A percentile compares a stretch with the other conserved stretches of the same genome.
Evolutionary conservation across 2,888 invertebrate genomes (phyloP).

Genomic region (Autographa gamma): DNA sequence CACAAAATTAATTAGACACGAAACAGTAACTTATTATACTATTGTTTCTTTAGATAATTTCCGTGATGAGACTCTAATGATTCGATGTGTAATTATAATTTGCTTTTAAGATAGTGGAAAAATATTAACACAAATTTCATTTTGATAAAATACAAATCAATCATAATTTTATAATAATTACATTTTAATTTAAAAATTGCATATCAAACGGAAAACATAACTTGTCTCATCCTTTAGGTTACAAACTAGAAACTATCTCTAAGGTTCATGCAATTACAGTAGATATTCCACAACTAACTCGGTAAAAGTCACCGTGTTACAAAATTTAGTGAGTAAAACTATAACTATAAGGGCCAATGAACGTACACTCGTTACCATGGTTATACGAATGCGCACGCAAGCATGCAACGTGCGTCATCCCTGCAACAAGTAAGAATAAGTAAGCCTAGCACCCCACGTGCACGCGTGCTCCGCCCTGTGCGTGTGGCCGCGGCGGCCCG

Average conservation of each 20-base stretch:
- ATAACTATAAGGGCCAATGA: conserved; percentile 68
- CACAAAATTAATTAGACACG: conserved; percentile 27
- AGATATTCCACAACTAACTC: conserved; percentile 67
- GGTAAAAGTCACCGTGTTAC: conserved; percentile 60
- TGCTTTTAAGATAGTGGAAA: conserved; percentile 20
- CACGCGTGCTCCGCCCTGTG: conserved; percentile 38
- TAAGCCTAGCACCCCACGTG: conserved; percentile 68
- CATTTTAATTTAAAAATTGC: conserved; percentile 39
- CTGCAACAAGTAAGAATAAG: conserved; percentile 62
- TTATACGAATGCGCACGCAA: conserved; percentile 66
- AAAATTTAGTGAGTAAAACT: conserved; percentile 64
- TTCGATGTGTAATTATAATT: conserved; percentile 50
- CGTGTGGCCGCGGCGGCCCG: conserved; percentile 45
- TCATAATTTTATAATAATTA: conserved; percentile 43
- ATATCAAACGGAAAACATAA: conserved; percentile 52
- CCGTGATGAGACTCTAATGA: conserved; percentile 53
- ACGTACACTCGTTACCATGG: conserved; percentile 63
- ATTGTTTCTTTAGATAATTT: conserved; percentile 34
- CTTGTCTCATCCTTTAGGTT: conserved; percentile 69
- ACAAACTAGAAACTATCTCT: conserved; percentile 78
- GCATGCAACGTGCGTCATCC: conserved; percentile 69
- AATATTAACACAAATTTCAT: conserved; percentile 32
- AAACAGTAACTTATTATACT: conserved; percentile 34
- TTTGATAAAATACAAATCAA: conserved; percentile 35
- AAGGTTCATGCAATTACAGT: conserved; percentile 78